phyloP scores from a whole-genome alignment of 2,113 vertebrate genomes.

The Sebastes fasciatus region DNA sequence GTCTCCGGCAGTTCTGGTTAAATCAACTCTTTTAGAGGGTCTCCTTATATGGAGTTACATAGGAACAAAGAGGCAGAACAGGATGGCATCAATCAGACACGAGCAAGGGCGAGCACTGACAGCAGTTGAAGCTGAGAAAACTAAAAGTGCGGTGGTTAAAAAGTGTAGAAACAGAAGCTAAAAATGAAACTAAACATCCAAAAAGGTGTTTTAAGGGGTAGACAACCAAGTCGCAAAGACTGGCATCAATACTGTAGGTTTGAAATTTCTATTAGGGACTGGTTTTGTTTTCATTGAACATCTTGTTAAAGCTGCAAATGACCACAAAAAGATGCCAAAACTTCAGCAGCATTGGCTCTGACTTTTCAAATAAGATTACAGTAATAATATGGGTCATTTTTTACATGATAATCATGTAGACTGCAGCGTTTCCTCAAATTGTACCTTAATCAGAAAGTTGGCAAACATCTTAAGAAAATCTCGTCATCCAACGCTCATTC shows the following conservation, averaged over 20 bases:
- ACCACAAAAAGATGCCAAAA: constrained; percentile 10
- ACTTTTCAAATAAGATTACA: neutral
- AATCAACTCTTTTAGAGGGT: constrained; percentile 43
- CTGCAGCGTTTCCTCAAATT: neutral
- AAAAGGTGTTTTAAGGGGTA: neutral
- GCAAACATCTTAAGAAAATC: constrained; percentile 2
- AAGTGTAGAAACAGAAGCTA: constrained; percentile 8
- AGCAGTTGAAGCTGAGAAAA: constrained; percentile 47
- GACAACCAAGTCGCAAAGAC: neutral
- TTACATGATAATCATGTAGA: neutral
- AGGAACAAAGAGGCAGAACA: constrained; percentile 65
- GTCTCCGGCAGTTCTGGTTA: constrained; percentile 60
- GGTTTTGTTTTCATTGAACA: no score
- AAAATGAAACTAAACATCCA: neutral
- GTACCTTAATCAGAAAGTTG: constrained; percentile 10
- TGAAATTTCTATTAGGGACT: neutral
- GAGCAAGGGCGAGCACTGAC: constrained; percentile 41
- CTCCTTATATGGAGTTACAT: constrained; percentile 54
- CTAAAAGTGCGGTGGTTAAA: constrained; percentile 6
- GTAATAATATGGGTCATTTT: neutral
- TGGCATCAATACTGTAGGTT: neutral
- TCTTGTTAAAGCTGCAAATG: neutral
- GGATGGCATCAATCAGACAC: constrained; percentile 61
- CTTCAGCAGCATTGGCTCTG: neutral
- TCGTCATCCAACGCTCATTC: constrained; percentile 19